Conservation (phyloP, 2,888 invertebrate genomes). For the Nephrotoma guestfalica region DNA sequence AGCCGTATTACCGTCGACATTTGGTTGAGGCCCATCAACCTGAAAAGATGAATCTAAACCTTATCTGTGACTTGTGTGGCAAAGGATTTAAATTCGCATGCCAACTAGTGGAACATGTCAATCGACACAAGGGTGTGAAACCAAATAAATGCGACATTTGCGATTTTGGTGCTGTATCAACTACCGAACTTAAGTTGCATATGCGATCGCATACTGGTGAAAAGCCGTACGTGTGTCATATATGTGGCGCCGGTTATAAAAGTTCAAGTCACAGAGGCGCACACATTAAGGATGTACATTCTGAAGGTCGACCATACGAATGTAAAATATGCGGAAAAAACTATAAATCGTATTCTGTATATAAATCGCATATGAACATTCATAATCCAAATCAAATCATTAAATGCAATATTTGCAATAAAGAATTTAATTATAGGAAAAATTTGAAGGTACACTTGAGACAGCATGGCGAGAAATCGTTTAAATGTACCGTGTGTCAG, state of each 20-base stretch:
- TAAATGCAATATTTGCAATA: neutral
- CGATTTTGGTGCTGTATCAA: neutral
- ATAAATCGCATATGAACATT: neutral
- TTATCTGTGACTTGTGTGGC: neutral
- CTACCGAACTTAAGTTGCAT: neutral
- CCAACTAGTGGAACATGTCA: neutral
- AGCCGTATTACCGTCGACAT: neutral
- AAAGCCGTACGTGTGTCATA: neutral
- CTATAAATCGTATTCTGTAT: neutral
- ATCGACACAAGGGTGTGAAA: neutral
- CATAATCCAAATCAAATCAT: neutral
- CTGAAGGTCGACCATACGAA: neutral
- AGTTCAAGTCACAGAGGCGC: neutral
- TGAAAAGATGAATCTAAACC: neutral
- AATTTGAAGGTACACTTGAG: neutral
- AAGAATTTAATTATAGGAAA: neutral
- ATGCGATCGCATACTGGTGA: neutral
- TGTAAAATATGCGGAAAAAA: neutral
- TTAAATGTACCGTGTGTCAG: neutral
- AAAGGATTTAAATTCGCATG: neutral
- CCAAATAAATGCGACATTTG: neutral
- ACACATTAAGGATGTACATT: neutral
- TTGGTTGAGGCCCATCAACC: neutral
- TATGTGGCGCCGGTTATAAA: neutral
- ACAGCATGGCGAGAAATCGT: neutral